A percentile compares a stretch with the other conserved stretches of the same genome.
phyloP scores from a whole-genome alignment of 1,140 invertebrate species.

The Leguminivora glycinivorella region DNA sequence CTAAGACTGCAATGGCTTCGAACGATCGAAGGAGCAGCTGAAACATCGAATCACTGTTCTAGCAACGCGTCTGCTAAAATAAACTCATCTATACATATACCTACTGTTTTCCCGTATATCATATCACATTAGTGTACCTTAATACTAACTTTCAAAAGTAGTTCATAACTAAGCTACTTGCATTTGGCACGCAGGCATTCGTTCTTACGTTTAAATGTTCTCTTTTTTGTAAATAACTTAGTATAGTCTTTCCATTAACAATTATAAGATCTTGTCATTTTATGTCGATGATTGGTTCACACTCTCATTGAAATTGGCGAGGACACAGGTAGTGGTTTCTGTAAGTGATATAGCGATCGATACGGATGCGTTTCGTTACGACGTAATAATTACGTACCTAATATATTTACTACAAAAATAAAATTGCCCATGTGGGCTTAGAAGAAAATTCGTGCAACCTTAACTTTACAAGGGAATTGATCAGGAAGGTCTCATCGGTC shows the following conservation, averaged over 20 bases:
- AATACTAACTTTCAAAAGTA: neutral
- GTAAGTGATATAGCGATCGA: neutral
- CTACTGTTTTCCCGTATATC: no score
- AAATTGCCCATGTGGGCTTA: no score
- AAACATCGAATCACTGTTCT: no score
- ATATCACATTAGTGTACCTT: no score
- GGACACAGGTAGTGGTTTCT: constrained; percentile 8
- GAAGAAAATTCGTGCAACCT: no score
- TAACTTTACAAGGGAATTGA: no score
- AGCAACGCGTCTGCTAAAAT: no score
- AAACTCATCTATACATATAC: no score
- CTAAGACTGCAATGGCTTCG: no score
- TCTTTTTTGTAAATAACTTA: neutral
- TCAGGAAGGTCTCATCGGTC: no score
- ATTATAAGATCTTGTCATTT: neutral
- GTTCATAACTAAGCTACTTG: neutral
- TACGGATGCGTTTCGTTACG: constrained; percentile 8
- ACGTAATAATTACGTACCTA: neutral
- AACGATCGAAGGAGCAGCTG: no score
- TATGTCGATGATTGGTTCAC: neutral
- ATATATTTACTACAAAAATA: neutral
- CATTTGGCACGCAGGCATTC: constrained; percentile 6
- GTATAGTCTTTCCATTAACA: neutral
- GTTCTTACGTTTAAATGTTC: neutral
- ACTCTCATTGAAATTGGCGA: neutral